Percentiles rank a stretch among this genome's conserved stretches.
Evolutionary conservation across 2,113 vertebrate species (phyloP).

Genomic region (Boleophthalmus pectinirostris): DNA sequence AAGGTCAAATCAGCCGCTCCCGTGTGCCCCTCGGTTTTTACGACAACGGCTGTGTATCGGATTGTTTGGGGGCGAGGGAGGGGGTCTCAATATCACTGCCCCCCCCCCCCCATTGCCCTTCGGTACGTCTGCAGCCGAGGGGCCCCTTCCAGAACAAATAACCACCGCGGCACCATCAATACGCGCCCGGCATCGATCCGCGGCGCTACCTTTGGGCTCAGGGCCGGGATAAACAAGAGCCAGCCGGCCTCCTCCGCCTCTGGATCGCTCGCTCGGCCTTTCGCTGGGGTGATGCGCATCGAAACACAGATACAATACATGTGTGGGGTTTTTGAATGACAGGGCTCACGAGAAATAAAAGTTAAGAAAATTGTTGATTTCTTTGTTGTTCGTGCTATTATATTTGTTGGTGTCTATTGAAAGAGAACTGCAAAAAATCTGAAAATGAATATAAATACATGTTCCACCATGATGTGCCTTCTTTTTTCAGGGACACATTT

Average conservation of each 20-base stretch:
- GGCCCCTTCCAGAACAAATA: conserved; percentile 52
- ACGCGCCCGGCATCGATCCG: conserved; percentile 51
- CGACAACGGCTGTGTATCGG: conserved; percentile 56
- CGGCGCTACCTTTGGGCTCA: conserved; percentile 35
- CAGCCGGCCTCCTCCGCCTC: conserved; percentile 8
- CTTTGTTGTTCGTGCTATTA: too few species aligned
- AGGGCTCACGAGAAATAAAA: background rate
- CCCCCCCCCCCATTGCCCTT: conserved; percentile 13
- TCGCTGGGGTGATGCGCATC: conserved; percentile 5
- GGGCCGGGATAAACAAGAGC: conserved; percentile 36
- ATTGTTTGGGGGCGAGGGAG: background rate
- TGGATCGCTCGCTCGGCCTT: conserved; percentile 3
- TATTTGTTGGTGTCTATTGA: too few species aligned
- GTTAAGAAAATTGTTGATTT: too few species aligned
- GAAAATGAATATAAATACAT: too few species aligned
- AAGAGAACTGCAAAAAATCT: too few species aligned
- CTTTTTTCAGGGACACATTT: too few species aligned
- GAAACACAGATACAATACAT: background rate
- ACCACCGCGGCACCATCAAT: conserved; percentile 37
- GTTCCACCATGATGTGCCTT: too few species aligned
- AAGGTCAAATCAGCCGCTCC: conserved; percentile 58
- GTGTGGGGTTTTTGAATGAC: background rate
- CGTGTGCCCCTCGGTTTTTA: conserved; percentile 56
- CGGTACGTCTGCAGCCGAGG: conserved; percentile 40
- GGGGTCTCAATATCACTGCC: conserved; percentile 24